Evolutionary conservation across 2,888 invertebrate genomes (phyloP).

Genomic region (Drosophila mimica): DNA sequence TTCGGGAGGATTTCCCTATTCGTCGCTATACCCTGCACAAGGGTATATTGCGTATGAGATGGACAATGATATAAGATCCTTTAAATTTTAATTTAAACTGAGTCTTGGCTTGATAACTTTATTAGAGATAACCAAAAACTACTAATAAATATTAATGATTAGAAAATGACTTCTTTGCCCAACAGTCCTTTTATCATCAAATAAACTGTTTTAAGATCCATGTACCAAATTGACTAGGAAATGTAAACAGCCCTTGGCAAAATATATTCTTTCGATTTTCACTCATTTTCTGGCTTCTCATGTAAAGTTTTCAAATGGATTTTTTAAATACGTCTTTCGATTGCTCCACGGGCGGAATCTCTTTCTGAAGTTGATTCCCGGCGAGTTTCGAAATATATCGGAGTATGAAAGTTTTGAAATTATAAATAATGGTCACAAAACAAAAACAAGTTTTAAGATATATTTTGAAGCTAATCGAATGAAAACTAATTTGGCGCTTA

Average conservation of each 20-base stretch:
- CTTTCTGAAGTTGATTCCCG: too few relatives aligned
- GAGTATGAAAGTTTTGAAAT: not conserved
- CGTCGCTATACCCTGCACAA: constrained; percentile 6
- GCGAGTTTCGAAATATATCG: too few relatives aligned
- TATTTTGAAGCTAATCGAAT: too few relatives aligned
- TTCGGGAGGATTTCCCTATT: constrained; percentile 33
- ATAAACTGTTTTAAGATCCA: not conserved
- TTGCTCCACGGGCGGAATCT: too few relatives aligned
- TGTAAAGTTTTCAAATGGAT: too few relatives aligned
- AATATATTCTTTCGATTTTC: not conserved
- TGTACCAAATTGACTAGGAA: not conserved
- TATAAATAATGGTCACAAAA: not conserved
- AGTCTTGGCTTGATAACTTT: not conserved
- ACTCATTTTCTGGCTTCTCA: not conserved
- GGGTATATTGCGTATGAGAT: not conserved
- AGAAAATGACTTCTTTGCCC: not conserved
- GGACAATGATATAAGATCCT: not conserved
- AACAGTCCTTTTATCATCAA: not conserved
- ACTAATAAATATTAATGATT: not conserved
- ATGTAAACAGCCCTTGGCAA: not conserved
- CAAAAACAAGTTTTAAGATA: too few relatives aligned
- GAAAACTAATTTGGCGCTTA: too few relatives aligned
- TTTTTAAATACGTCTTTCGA: too few relatives aligned
- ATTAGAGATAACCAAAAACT: not conserved
- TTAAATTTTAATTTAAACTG: too few relatives aligned